phyloP scores from a whole-genome alignment of 2,797 vertebrate species.

The Choloepus didactylus region DNA sequence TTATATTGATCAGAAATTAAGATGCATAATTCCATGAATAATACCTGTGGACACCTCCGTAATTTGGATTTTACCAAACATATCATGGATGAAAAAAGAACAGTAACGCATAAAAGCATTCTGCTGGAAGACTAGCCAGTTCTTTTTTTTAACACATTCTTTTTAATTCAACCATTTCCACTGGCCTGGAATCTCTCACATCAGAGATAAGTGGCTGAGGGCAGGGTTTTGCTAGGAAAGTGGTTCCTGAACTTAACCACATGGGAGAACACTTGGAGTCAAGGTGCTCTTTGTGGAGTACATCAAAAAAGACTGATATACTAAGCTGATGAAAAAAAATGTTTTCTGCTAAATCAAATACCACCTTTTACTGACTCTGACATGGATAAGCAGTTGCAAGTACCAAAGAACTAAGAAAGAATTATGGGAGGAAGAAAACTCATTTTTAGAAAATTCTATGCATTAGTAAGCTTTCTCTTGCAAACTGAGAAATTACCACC shows the following conservation, averaged over 20 bases:
- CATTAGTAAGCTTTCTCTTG: not conserved
- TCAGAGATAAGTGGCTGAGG: not conserved
- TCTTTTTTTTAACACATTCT: too few relatives aligned
- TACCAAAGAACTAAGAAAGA: not conserved
- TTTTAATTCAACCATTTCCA: not conserved
- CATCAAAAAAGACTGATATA: not conserved
- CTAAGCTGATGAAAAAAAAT: not conserved
- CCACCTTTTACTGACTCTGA: conserved; percentile 14
- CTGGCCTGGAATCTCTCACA: not conserved
- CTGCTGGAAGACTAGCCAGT: not conserved
- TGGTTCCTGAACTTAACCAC: not conserved
- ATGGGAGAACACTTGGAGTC: not conserved
- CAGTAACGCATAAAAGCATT: not conserved
- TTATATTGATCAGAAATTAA: not conserved
- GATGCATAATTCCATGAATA: not conserved
- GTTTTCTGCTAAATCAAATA: conserved; percentile 17
- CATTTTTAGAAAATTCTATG: conserved; percentile 42
- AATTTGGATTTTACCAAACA: conserved; percentile 16
- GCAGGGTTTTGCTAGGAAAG: not conserved
- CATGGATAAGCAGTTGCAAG: not conserved
- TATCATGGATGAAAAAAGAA: not conserved
- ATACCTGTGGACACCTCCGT: not conserved
- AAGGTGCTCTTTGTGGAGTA: not conserved
- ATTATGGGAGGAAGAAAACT: not conserved
- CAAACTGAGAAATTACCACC: not conserved